These are phyloP conservation scores for Archocentrus centrarchus DNA, from an alignment of 2,113 vertebrate genomes.

Conservation along the genomic window DNA sequence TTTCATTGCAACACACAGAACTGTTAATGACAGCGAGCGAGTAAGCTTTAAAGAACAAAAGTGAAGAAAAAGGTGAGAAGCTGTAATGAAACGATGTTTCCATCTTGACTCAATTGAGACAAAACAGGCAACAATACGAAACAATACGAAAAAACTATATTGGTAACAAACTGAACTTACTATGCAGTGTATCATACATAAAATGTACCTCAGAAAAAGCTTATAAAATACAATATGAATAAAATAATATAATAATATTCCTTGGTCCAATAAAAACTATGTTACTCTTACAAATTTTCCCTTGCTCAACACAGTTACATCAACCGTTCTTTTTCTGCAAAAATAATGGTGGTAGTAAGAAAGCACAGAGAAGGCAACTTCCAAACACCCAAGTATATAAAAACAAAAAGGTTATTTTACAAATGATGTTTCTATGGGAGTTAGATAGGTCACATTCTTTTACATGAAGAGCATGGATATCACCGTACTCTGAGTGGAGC, in stretches of 20 bases:
- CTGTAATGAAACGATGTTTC: not conserved
- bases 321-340: conserved; percentile 78
- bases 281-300: conserved; percentile 80
- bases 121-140: conserved; percentile 71
- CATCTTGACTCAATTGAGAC: conserved; percentile 27
- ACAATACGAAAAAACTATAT: conserved; percentile 71
- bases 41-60: not conserved
- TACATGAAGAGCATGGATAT: conserved; percentile 1
- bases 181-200: conserved; percentile 86
- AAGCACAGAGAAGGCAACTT: conserved; percentile 36
- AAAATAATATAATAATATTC: conserved; percentile 81
- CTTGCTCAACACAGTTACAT: conserved; percentile 80
- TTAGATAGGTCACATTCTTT: conserved; percentile 15
- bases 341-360: conserved; percentile 51
- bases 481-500: not conserved
- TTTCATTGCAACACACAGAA: not conserved
- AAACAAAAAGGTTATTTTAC: conserved; percentile 78
- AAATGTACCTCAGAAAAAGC: conserved; percentile 97
- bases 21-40: not conserved
- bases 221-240: conserved; percentile 89
- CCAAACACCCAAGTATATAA: conserved; percentile 77
- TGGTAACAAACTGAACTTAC: conserved; percentile 88
- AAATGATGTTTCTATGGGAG: conserved; percentile 63
- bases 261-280: conserved; percentile 97
- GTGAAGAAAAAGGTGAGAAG: not conserved